These are phyloP conservation scores for Corynorhinus townsendii DNA, from an alignment of 2,113 vertebrate genomes.

Conservation along the genomic window DNA sequence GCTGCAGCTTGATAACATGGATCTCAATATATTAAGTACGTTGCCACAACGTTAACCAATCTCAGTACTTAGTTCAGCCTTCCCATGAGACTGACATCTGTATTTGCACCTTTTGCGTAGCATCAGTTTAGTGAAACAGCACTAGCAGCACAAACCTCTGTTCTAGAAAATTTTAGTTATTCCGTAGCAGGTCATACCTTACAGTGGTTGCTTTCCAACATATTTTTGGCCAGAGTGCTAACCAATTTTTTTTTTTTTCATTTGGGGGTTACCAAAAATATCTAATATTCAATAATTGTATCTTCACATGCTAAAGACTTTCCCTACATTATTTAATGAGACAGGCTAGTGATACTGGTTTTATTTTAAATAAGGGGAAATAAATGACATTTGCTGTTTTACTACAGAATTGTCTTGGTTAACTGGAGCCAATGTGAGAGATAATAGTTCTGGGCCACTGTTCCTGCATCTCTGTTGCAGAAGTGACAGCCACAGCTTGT, in stretches of 20 bases:
- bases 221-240: conserved; percentile 27
- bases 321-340: conserved; percentile 1
- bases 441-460: not conserved
- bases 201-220: not conserved
- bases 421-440: not conserved
- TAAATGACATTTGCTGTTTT: not conserved
- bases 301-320: not conserved
- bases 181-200: conserved; percentile 9
- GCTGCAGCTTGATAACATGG: not conserved
- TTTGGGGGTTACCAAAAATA: conserved; percentile 30
- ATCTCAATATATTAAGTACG: not conserved
- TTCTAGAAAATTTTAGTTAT: not conserved
- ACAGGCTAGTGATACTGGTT: conserved; percentile 42
- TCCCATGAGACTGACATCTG: not conserved
- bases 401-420: not conserved
- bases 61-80: not conserved
- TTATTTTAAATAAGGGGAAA: conserved; percentile 16
- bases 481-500: conserved; percentile 28
- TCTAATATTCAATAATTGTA: not conserved
- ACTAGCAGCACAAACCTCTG: not conserved
- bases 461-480: not conserved
- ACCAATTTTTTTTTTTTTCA: not conserved
- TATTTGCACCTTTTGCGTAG: not conserved
- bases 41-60: not conserved
- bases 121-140: not conserved